These are phyloP conservation scores for Parazoanthus darwini DNA, from an alignment of 92 coral and sea anemone genomes.

Conservation along the genomic window DNA sequence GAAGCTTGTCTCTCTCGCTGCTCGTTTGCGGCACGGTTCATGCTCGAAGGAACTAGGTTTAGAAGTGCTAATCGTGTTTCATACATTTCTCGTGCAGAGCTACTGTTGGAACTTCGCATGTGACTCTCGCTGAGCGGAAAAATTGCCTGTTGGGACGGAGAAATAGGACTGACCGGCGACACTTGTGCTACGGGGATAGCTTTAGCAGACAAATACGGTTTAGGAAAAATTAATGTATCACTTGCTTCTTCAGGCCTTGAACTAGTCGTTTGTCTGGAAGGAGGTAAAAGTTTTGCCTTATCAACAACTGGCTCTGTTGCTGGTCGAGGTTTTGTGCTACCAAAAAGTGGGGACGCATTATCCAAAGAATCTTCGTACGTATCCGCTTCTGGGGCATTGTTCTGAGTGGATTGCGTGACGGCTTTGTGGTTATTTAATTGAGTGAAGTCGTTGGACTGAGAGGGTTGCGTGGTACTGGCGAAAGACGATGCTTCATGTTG, in stretches of 20 bases:
- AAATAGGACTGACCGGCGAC: constrained; percentile 73
- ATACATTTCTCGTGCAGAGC: constrained; percentile 94
- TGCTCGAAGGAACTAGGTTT: constrained; percentile 71
- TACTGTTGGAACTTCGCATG: constrained; percentile 52
- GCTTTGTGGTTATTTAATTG: not conserved
- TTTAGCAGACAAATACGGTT: constrained; percentile 56
- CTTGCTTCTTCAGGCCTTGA: constrained; percentile 38
- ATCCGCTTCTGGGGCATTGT: not conserved
- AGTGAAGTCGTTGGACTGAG: not conserved
- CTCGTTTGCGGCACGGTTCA: not conserved
- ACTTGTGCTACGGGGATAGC: constrained; percentile 83
- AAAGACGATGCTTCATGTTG: not conserved
- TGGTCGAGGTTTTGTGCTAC: constrained; percentile 40
- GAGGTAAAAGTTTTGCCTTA: constrained; percentile 33
- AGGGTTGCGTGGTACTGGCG: not conserved
- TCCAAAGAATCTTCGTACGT: not conserved
- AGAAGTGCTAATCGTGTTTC: constrained; percentile 91
- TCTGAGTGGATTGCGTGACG: not conserved
- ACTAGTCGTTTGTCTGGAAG: constrained; percentile 23
- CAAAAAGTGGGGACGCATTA: constrained; percentile 8
- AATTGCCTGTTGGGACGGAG: constrained; percentile 39
- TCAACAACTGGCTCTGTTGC: constrained; percentile 27
- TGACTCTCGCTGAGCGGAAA: constrained; percentile 45
- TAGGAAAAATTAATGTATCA: constrained; percentile 40
- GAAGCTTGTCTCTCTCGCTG: not conserved